A percentile compares a stretch with the other conserved stretches of the same genome.
phyloP scores from a whole-genome alignment of 2,888 invertebrate species.

The Stratiomys singularior region DNA sequence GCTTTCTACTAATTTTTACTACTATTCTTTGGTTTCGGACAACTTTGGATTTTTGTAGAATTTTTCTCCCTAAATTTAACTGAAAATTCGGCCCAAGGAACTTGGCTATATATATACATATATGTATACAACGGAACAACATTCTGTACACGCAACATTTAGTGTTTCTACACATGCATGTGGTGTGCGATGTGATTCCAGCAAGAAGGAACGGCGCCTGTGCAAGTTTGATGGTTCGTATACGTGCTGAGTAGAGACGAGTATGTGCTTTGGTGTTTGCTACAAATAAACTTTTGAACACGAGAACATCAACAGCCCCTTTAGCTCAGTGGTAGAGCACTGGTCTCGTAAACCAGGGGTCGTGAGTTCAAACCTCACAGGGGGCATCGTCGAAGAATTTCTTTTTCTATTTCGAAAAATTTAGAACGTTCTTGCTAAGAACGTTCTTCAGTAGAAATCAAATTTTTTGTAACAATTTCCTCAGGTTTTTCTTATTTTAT shows the following conservation, averaged over 20 bases:
- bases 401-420: conserved; percentile 44
- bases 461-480: no score
- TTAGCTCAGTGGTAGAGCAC: conserved; percentile 58
- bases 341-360: conserved; percentile 58
- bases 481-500: no score
- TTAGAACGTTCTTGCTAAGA: background rate
- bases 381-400: conserved; percentile 53
- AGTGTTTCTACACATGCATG: no score
- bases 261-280: background rate
- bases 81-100: no score
- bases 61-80: no score
- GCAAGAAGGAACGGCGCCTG: background rate
- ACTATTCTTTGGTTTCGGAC: no score
- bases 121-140: no score
- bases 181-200: no score
- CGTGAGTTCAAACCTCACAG: conserved; percentile 57
- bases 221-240: background rate
- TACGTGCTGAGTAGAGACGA: background rate
- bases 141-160: no score
- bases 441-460: background rate
- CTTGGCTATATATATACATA: no score
- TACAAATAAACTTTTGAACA: conserved; percentile 49
- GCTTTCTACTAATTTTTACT: no score
- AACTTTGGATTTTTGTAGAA: no score
- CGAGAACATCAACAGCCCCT: conserved; percentile 51